Evolutionary conservation across 2,888 invertebrate species (phyloP).

Genomic region (Oligia latruncula): DNA sequence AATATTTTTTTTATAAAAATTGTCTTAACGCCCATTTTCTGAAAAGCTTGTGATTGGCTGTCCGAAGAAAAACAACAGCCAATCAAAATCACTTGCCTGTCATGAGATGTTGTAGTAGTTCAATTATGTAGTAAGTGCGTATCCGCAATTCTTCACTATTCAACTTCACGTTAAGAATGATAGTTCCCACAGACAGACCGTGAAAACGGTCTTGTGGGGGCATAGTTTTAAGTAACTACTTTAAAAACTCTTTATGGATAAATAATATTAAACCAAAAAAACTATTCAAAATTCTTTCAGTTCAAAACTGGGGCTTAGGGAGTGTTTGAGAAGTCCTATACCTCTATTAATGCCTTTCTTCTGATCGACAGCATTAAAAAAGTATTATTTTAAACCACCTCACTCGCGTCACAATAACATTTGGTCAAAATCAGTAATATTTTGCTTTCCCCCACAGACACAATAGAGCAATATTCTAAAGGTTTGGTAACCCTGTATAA

Average conservation of each 20-base stretch:
- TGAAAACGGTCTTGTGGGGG: no score
- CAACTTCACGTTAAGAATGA: no score
- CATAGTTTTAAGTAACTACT: no score
- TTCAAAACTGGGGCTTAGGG: not conserved
- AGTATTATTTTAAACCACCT: conserved; percentile 22
- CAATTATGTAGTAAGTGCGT: no score
- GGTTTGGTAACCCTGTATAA: conserved; percentile 64
- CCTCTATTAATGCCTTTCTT: not conserved
- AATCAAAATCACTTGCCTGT: not conserved
- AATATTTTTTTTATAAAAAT: no score
- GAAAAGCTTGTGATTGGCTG: not conserved
- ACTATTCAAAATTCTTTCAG: not conserved
- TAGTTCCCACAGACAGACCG: no score
- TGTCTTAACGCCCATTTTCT: not conserved
- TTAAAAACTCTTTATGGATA: no score
- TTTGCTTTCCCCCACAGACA: conserved; percentile 28
- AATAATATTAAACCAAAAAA: no score
- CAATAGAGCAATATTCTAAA: conserved; percentile 40
- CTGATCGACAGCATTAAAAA: not conserved
- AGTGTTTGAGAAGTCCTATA: not conserved
- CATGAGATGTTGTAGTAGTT: no score
- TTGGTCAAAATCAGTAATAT: conserved; percentile 37
- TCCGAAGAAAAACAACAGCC: not conserved
- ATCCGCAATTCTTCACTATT: no score
- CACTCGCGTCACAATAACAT: not conserved